Base-by-base conservation (phyloP, 2,113 vertebrate species). In the Etia nguti region DNA sequence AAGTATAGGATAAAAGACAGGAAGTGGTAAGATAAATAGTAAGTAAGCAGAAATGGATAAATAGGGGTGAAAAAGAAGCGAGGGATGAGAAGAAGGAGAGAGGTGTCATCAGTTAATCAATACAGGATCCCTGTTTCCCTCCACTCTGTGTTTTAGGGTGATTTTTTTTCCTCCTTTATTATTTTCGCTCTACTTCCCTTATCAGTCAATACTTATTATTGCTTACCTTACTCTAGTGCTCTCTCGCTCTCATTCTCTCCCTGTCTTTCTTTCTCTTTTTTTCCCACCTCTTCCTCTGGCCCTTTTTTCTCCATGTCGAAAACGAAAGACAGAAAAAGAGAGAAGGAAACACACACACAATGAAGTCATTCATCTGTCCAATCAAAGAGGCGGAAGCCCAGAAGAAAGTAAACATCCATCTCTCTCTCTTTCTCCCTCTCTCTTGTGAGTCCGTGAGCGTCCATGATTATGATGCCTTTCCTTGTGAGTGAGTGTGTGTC, bases 311-410 rank as follows among this genome's bases (percentile, higher is more conserved):
- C 38, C 6, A 62, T 43, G 77, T 83, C 20, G 34, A 79, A 92
- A 77, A 29, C 29, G 82, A 88, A 65, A 84, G 48, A 82, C 56
- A 86, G 48, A 85, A 79, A 85, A 43, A 87, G 50, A 85, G 24
- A 89, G 36, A 75, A 43, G 70, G 41, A 89, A 13, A 86, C 48
- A 52, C 56, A 86, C 87, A 86, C 90, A 94, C 93, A 93, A 93
- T 94, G 90, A 93, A 95, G 94, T 93, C 94, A 95, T 95, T 95
- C 94, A 94, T 95, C 95, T 94, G 95, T 91, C 95, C 95, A 95
- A 95, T 95, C 94, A 95, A 93, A 95, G 93, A 92, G 89, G 87
- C 91, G 94, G 93, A 95, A 93, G 95, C 90, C 89, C 84, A 77
- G 89, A 92, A 92, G 88, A 95, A 93, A 92, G 93, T 93, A 92